A percentile compares a stretch with the other conserved stretches of the same genome.
phyloP scores from a whole-genome alignment of 2,797 vertebrate species.

The Melanotaenia trifasciata region DNA sequence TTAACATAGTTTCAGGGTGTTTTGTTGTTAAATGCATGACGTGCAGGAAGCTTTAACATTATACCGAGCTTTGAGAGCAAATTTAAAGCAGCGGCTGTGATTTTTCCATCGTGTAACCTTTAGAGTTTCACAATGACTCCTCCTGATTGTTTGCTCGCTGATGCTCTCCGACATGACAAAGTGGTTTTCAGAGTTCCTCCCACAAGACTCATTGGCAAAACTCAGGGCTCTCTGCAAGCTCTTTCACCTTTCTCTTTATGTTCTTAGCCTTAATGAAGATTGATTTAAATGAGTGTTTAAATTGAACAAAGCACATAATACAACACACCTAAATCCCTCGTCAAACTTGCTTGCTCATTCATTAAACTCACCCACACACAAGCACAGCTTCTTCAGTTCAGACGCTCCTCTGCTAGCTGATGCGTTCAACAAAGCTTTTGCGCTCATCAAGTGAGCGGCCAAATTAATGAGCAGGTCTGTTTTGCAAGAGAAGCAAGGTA shows the following conservation, averaged over 20 bases:
- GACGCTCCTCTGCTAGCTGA: conserved; percentile 40
- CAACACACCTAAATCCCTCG: conserved; percentile 32
- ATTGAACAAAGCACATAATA: conserved; percentile 8
- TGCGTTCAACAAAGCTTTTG: conserved; percentile 36
- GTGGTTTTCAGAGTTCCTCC: neutral
- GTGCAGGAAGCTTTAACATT: neutral
- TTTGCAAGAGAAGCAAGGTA: neutral
- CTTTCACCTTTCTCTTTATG: neutral
- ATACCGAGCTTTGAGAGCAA: neutral
- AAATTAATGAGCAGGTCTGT: conserved; percentile 23
- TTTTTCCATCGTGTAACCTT: conserved; percentile 19
- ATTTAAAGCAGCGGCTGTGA: conserved; percentile 9
- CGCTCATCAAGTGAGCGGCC: conserved; percentile 23
- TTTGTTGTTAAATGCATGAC: neutral
- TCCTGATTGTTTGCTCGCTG: neutral
- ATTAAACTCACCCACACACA: conserved; percentile 17
- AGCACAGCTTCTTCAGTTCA: conserved; percentile 13
- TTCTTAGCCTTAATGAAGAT: neutral
- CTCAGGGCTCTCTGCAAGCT: neutral
- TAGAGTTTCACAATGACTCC: conserved; percentile 34
- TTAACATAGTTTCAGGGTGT: neutral
- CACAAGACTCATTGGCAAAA: neutral
- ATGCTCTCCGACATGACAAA: neutral
- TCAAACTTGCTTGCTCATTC: conserved; percentile 34
- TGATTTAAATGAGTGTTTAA: conserved; percentile 8